Evolutionary conservation across 2,888 invertebrate species (phyloP).

Genomic region (Pheosia gnoma): DNA sequence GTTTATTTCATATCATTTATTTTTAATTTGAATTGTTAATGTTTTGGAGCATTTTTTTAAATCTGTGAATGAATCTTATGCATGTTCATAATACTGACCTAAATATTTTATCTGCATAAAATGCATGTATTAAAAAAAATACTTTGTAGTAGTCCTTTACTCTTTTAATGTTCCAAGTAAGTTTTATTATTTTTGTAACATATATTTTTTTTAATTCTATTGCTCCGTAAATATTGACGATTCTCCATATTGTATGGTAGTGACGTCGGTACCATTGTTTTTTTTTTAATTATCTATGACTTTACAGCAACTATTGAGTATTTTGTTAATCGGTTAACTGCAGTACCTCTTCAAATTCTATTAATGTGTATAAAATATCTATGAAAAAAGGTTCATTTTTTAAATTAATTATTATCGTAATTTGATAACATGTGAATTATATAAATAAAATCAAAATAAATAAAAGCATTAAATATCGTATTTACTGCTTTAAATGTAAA

Average conservation of each 20-base stretch:
- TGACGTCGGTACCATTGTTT: conserved; percentile 14
- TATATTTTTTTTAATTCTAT: neutral
- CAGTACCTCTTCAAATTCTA: too few species aligned
- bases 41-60: conserved; percentile 25
- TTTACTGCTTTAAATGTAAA: too few species aligned
- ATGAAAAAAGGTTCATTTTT: too few species aligned
- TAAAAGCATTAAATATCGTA: too few species aligned
- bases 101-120: neutral
- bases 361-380: too few species aligned
- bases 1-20: neutral
- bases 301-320: too few species aligned
- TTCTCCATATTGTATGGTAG: conserved; percentile 17
- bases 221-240: conserved; percentile 31
- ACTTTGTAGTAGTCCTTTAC: neutral
- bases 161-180: neutral
- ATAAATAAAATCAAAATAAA: too few species aligned
- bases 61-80: neutral
- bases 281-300: neutral
- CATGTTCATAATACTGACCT: conserved; percentile 17
- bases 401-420: too few species aligned
- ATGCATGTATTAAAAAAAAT: conserved; percentile 1
- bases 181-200: neutral
- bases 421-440: too few species aligned
- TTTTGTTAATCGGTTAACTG: too few species aligned
- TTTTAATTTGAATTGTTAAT: conserved; percentile 22